Evolutionary conservation across 1,140 invertebrate genomes (phyloP).

Genomic region (Trypoxylus dichotomus): DNA sequence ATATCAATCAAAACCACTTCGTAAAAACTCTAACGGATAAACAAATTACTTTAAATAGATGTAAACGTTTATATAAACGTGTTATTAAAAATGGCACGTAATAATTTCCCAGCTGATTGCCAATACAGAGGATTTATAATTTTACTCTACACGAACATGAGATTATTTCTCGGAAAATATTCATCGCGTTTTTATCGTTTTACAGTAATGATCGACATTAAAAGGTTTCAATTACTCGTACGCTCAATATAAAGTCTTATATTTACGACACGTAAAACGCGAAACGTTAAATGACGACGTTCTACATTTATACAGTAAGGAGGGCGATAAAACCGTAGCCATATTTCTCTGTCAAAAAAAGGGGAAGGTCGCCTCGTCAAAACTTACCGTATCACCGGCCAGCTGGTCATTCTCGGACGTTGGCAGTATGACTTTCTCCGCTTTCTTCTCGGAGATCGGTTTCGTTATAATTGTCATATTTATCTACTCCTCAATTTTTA

Average conservation of each 20-base stretch:
- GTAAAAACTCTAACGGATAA: too few relatives aligned
- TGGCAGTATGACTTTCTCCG: conserved; percentile 66
- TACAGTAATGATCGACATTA: too few relatives aligned
- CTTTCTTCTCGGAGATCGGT: conserved; percentile 66
- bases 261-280: neutral
- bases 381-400: conserved; percentile 39
- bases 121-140: too few relatives aligned
- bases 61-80: too few relatives aligned
- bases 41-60: too few relatives aligned
- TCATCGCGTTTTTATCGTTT: too few relatives aligned
- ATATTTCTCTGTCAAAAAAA: neutral
- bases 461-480: conserved; percentile 71
- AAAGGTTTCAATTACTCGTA: neutral
- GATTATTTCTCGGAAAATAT: too few relatives aligned
- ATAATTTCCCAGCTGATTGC: too few relatives aligned
- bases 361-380: neutral
- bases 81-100: too few relatives aligned
- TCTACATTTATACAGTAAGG: too few relatives aligned
- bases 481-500: conserved; percentile 8
- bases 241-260: neutral
- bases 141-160: too few relatives aligned
- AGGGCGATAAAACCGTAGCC: neutral
- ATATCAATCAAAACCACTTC: too few relatives aligned
- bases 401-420: conserved; percentile 56
- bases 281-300: neutral